Base-by-base conservation (phyloP, 2,797 vertebrate species). In the Nothura maculosa region DNA sequence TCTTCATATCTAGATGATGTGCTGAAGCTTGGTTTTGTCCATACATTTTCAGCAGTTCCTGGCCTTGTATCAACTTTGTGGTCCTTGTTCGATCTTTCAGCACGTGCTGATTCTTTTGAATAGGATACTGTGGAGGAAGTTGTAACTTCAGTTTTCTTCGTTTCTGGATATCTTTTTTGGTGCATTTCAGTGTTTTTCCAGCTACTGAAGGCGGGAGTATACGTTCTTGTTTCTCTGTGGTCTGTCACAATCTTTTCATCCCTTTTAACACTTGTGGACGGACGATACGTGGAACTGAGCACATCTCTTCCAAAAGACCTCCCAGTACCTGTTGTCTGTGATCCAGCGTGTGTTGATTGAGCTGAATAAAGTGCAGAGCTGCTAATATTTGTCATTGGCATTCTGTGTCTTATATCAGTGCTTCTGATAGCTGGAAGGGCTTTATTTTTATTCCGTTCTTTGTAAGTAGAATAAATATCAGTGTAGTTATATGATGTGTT, bases 381-480 rank as follows among this genome's bases (percentile, higher is more conserved):
- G 94, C 95, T 98, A 66, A 97, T 58, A 78, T 96, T 97, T 61
- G 97, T 94, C 32, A 94, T 45, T 1, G 97, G 97, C 9, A 96
- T 91, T 43, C 96, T 98, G 70, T 97, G 98, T 90, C 94, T 98
- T 34, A 92, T 84, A 61, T 98, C 97, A 82, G 95, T 91, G 89
- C 88, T 89, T 57, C 88, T 92, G 81, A 70, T 21, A 85, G 81
- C 60, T 34, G 96, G 95, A 50, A 95, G 96, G 63, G 96, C 94
- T 94, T 98, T 97, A 72, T 89, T 97, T 89, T 97, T 95, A 47
- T 98, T 98, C 89, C 97, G 98, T 93, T 97, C 98, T 93, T 93
- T 96, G 40, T 98, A 94, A 54, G 96, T 76, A 63, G 98, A 97
- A 68, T 96, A 92, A 97, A 90, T 97, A 96, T 96, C 96, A 77